phyloP scores from a whole-genome alignment of 2,113 vertebrate species.

The Conger conger region DNA sequence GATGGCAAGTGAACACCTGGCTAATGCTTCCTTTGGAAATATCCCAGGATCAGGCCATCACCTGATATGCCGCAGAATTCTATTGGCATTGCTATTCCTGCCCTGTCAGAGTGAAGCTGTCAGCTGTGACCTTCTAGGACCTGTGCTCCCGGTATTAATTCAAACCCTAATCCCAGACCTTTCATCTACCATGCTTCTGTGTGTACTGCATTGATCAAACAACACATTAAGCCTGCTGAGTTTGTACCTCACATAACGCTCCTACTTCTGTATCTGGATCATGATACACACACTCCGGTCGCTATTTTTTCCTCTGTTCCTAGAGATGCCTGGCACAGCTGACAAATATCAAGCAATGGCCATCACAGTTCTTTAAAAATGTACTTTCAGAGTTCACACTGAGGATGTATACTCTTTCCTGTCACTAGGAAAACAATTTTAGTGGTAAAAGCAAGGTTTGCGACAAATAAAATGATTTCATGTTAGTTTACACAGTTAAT shows the following conservation, averaged over 20 bases:
- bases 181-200: conserved; percentile 33
- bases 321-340: neutral
- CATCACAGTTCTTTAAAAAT: neutral
- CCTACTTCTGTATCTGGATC: neutral
- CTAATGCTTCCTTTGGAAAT: conserved; percentile 45
- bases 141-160: conserved; percentile 44
- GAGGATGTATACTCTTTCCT: neutral
- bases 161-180: conserved; percentile 51
- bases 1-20: conserved; percentile 53
- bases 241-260: conserved; percentile 1
- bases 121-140: conserved; percentile 54
- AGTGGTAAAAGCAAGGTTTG: too few species aligned
- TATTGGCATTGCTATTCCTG: conserved; percentile 48
- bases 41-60: conserved; percentile 33
- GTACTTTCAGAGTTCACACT: neutral
- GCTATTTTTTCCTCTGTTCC: neutral
- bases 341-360: neutral
- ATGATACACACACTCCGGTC: neutral
- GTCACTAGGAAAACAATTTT: too few species aligned
- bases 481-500: neutral
- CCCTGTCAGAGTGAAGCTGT: conserved; percentile 39
- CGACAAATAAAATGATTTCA: neutral
- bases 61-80: conserved; percentile 24
- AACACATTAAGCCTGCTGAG: conserved; percentile 23
- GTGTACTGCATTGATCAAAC: conserved; percentile 32